A percentile compares a stretch with the other conserved stretches of the same genome.
Conservation (phyloP, 1,140 invertebrate genomes). For the Phthorimaea operculella region DNA sequence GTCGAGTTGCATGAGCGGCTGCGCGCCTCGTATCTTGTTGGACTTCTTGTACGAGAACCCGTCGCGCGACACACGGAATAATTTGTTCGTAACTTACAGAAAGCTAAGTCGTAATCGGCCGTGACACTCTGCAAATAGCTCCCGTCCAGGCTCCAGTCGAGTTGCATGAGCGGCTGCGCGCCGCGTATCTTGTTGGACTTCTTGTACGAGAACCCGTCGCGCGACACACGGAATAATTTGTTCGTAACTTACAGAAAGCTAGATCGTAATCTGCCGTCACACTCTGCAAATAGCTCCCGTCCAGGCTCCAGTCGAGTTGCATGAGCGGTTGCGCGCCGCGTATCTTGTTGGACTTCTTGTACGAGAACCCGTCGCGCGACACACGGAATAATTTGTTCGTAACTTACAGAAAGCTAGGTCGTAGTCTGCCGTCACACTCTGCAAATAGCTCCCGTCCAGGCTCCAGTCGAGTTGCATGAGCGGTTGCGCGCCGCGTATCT, state of each 20-base stretch:
- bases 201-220: conserved; percentile 88
- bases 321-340: conserved; percentile 83
- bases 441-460: conserved; percentile 85
- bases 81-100: conserved; percentile 86
- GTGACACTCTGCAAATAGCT: conserved; percentile 90
- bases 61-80: conserved; percentile 85
- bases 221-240: conserved; percentile 83
- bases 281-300: conserved; percentile 87
- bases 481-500: conserved; percentile 84
- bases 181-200: conserved; percentile 89
- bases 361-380: conserved; percentile 86
- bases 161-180: conserved; percentile 80
- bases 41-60: conserved; percentile 89
- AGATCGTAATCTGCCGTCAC: conserved; percentile 94
- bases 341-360: conserved; percentile 89
- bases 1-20: conserved; percentile 85
- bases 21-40: conserved; percentile 85
- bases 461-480: conserved; percentile 92
- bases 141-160: conserved; percentile 94
- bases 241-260: conserved; percentile 86
- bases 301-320: conserved; percentile 91
- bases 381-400: conserved; percentile 86
- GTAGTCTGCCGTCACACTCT: conserved; percentile 92
- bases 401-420: conserved; percentile 89
- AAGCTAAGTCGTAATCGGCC: conserved; percentile 90